phyloP scores from a whole-genome alignment of 2,888 invertebrate species.

The Cinara cedri region DNA sequence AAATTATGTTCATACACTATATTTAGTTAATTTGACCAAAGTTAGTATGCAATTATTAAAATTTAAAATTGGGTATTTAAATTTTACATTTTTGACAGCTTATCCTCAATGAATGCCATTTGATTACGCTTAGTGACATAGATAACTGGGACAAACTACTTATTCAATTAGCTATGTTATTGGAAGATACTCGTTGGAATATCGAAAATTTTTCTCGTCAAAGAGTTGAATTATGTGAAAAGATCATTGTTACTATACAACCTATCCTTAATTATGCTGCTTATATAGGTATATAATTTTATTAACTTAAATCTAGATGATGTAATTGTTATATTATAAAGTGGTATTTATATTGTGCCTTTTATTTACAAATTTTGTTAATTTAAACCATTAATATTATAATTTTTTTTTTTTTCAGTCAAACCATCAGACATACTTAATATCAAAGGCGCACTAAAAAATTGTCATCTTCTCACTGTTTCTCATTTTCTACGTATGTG shows the following conservation, averaged over 20 bases:
- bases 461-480: constrained; percentile 15
- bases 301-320: background rate
- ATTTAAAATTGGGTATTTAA: background rate
- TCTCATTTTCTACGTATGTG: constrained; percentile 28
- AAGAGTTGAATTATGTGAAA: constrained; percentile 11
- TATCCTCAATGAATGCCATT: background rate
- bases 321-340: too few species aligned
- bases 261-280: constrained; percentile 1
- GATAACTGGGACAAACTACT: background rate
- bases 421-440: background rate
- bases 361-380: background rate
- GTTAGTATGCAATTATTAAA: constrained; percentile 10
- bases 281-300: background rate
- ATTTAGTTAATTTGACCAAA: background rate
- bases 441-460: background rate
- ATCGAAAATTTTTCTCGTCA: background rate
- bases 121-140: background rate
- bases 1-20: background rate
- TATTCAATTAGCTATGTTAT: background rate
- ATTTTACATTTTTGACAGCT: constrained; percentile 1
- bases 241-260: background rate
- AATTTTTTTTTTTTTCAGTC: constrained; percentile 11
- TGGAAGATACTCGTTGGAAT: constrained; percentile 36
- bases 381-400: background rate
- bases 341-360: background rate